Evolutionary conservation across 2,113 vertebrate genomes (phyloP).

Genomic region (Myrmophylax atrothorax): DNA sequence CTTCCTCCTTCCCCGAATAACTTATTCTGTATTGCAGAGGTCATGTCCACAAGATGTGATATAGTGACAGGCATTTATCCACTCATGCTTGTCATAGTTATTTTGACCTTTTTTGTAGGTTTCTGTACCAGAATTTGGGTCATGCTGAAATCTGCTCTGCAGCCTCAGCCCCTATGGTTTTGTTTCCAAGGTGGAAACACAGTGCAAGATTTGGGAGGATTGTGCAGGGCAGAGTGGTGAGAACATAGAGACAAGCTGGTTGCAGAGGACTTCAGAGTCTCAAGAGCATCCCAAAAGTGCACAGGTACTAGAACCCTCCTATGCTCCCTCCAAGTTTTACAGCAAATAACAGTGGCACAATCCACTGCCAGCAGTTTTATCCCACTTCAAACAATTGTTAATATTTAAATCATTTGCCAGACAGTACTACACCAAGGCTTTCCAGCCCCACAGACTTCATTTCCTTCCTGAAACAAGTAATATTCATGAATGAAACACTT

Average conservation of each 20-base stretch:
- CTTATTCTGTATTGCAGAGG: not conserved
- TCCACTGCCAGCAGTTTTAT: not conserved
- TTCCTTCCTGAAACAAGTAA: not conserved
- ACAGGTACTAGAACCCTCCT: not conserved
- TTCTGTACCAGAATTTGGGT: not conserved
- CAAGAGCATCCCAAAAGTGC: not conserved
- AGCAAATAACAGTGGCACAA: not conserved
- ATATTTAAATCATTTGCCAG: not conserved
- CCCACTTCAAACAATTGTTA: not conserved
- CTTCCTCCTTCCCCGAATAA: not conserved
- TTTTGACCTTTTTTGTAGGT: not conserved
- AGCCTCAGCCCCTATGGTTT: not conserved
- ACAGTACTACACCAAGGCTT: not conserved
- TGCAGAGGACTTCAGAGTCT: not conserved
- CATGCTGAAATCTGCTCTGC: accelerated
- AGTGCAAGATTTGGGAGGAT: not conserved
- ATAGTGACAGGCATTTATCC: not conserved
- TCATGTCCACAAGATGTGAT: not conserved
- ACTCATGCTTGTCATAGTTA: not conserved
- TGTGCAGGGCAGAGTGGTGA: not conserved
- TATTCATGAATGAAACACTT: not conserved
- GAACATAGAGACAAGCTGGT: not conserved
- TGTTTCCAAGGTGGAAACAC: not conserved
- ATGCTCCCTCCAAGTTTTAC: not conserved
- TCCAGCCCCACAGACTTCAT: not conserved